Conservation (phyloP, 2,888 invertebrate species). For the Orchestes rusci region DNA sequence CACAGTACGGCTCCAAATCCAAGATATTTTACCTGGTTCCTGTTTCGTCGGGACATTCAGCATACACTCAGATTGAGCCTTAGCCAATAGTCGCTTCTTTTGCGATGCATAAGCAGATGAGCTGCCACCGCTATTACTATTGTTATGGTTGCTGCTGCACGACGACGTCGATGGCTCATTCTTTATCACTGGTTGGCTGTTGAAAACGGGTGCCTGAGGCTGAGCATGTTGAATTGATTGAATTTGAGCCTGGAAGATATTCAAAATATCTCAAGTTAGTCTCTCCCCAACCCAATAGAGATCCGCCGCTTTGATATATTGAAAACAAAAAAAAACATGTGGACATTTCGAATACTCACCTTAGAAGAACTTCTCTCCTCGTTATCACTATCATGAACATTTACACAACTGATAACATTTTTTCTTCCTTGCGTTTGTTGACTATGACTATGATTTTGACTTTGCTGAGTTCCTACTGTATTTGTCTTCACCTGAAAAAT, state of each 20-base stretch:
- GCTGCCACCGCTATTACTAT: slow-evolving; percentile 26
- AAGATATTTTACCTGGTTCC: slow-evolving; percentile 45
- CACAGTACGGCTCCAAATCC: too few species aligned
- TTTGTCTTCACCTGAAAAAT: slow-evolving; percentile 25
- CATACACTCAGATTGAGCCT: slow-evolving; percentile 73
- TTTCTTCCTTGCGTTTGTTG: slow-evolving; percentile 45
- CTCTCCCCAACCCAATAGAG: too few species aligned
- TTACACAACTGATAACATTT: slow-evolving; percentile 72
- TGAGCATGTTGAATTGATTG: slow-evolving; percentile 16
- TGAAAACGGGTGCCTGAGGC: slow-evolving; percentile 26
- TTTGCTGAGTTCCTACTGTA: slow-evolving; percentile 24
- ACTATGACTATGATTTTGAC: slow-evolving; percentile 15
- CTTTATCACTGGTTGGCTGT: slow-evolving; percentile 42
- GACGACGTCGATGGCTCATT: slow-evolving; percentile 47
- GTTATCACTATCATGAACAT: slow-evolving; percentile 67
- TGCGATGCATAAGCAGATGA: slow-evolving; percentile 54
- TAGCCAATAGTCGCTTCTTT: slow-evolving; percentile 82
- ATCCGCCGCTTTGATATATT: too few species aligned
- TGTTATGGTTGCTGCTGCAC: too few species aligned
- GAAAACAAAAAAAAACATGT: too few species aligned
- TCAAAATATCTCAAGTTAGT: too few species aligned
- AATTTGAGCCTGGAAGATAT: slow-evolving; percentile 4
- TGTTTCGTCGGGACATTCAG: slow-evolving; percentile 56
- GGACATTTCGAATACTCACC: too few species aligned
- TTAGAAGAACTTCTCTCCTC: slow-evolving; percentile 49